Base-by-base conservation (phyloP, 2,113 vertebrate genomes). In the Chrysemys picta region DNA sequence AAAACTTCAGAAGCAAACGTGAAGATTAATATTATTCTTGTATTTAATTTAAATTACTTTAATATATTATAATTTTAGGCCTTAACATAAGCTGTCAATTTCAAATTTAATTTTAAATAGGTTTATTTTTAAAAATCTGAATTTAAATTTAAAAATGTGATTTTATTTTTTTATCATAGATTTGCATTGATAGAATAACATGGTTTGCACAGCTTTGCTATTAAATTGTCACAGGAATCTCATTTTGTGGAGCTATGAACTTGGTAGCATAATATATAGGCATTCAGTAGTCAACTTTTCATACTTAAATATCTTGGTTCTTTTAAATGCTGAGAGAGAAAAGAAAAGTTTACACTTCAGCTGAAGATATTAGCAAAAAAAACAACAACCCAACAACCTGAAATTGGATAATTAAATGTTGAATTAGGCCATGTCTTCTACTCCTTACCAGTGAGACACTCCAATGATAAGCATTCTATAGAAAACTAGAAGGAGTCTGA, bases 241-340 rank as follows among this genome's bases (percentile, higher is more conserved):
- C 35, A 0, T 88, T 94, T 86, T 85, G 80, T 89, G 80, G 49
- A 65, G 93, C 82, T 92, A 85, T 88, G 56, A 96, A 75, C 57
- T 21, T 89, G 87, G 65, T 52, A 89, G 54, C 72, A 22, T 76
- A 86, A 52, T 27, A 95, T 24, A 53, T 17, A 35, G 65, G 80
- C 11, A 29, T 84, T 97, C 88, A 91, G 31, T 31, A 79, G 22
- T 35, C 86, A 38, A 35, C 31, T 92, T 81, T 69, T 93, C 78
- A 78, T 78, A 29, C 27, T 8, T 35, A 22, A 89, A 42, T 45
- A 56, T 38, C 25, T 54, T 24, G 75, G 9, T 47, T 78, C 22
- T 78, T 78, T 78, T 78, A 29, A 78, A 78, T 45, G 25, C 38
- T 47, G 42, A 29, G 75, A 47, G 75, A 47, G 42, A 38, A 8